Evolutionary conservation across 2,113 vertebrate species (phyloP), one percentile per base, ranked within the genome.

Genomic region (Zosterops borbonicus): DNA sequence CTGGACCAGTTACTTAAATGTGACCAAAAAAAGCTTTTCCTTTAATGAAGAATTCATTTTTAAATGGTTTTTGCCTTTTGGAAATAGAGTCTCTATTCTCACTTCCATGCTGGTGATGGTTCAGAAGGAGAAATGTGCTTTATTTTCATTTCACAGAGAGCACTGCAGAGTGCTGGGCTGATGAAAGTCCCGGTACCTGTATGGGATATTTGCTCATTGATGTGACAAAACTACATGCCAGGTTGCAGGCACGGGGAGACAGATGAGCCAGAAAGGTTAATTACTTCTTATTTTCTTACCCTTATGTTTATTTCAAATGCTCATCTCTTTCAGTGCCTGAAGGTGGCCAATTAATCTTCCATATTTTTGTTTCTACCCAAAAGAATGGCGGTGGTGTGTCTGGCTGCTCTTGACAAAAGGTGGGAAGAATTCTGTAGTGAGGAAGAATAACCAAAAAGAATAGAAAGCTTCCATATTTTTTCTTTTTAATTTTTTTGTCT

Each of bases 281-380:
- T 96, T 95, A 86, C 47, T 95, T 96, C 83, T 86, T 87, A 82
- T 97, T 96, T 96, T 95, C 68, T 94, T 94, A 93, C 28, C 46
- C 67, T 91, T 91, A 89, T 88, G 79, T 96, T 97, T 96, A 79
- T 97, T 97, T 94, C 75, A 94, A 92, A 90, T 96, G 83, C 62
- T 96, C 50, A 67, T 94, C 56, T 86, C 81, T 84, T 93, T 78
- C 50, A 33, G 23, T 84, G 75, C 87, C 88, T 94, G 81, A 86
- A 95, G 88, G 87, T 95, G 84, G 75, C 69, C 91, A 94, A 90
- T 97, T 97, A 96, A 96, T 97, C 82, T 95, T 89, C 37, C 0
- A 5, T 80, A 82, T 70, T 86, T 95, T 77, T 86, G 24, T 93
- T 97, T 95, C 79, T 93, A 42, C 50, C 22, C 22, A 31, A 68